phyloP scores from a whole-genome alignment of 2,797 vertebrate genomes.

The Coreius guichenoti region DNA sequence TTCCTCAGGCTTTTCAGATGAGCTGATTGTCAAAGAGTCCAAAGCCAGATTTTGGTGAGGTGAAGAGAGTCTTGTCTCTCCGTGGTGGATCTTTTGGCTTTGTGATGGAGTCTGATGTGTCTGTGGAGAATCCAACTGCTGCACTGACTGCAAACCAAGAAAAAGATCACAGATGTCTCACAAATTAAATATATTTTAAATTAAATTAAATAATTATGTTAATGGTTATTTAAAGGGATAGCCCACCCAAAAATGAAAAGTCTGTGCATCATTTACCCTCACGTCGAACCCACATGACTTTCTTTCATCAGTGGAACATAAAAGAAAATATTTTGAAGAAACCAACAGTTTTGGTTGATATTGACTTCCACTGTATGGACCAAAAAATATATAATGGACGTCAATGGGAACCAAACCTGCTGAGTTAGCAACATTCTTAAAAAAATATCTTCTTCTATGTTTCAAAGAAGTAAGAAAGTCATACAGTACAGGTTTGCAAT shows the following conservation, averaged over 20 bases:
- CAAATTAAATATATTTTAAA: background rate
- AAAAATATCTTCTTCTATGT: background rate
- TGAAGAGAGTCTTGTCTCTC: slow-evolving; percentile 21
- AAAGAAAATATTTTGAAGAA: background rate
- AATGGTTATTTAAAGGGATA: background rate
- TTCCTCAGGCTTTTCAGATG: slow-evolving; percentile 38
- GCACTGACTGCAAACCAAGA: slow-evolving; percentile 23
- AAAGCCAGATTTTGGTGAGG: slow-evolving; percentile 17
- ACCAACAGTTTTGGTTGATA: background rate
- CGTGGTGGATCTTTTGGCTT: slow-evolving; percentile 17
- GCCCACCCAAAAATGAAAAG: background rate
- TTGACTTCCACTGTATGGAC: background rate
- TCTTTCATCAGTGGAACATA: background rate
- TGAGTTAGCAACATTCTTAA: background rate
- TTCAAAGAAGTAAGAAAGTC: background rate
- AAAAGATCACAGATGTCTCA: slow-evolving; percentile 9
- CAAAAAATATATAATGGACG: background rate
- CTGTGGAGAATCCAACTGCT: slow-evolving; percentile 9
- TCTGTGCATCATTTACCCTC: background rate
- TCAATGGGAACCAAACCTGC: background rate
- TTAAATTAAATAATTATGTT: background rate
- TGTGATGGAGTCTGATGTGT: slow-evolving; percentile 34
- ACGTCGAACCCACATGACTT: background rate
- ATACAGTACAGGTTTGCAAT: background rate
- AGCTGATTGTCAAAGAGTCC: slow-evolving; percentile 21